Percentiles rank a stretch among this genome's conserved stretches.
Evolutionary conservation across 2,888 invertebrate species (phyloP).

Genomic region (Thereva nobilitata): DNA sequence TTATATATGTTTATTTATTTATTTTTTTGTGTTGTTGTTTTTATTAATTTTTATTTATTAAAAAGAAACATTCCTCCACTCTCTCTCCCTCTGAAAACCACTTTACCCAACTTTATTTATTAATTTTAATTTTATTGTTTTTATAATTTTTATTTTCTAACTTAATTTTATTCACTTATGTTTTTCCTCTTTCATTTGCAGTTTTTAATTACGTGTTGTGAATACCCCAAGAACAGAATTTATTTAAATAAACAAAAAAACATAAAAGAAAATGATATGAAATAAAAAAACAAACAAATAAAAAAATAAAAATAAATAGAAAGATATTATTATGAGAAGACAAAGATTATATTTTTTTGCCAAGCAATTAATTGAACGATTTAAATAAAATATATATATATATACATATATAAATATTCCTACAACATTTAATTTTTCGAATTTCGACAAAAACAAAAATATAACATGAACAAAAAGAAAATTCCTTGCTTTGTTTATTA

Average conservation of each 20-base stretch:
- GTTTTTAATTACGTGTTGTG: constrained; percentile 59
- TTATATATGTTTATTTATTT: constrained; percentile 18
- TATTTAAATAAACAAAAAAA: constrained; percentile 6
- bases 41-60: constrained; percentile 50
- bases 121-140: constrained; percentile 12
- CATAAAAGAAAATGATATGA: neutral
- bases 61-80: neutral
- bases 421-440: no score
- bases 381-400: no score
- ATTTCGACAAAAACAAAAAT: no score
- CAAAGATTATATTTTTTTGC: no score
- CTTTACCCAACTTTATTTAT: constrained; percentile 58
- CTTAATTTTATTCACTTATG: constrained; percentile 23
- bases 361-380: no score
- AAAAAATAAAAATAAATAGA: neutral
- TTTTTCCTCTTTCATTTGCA: constrained; percentile 43
- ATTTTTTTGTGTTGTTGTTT: constrained; percentile 5
- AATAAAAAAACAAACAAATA: neutral
- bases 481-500: no score
- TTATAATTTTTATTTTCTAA: constrained; percentile 10
- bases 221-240: constrained; percentile 22
- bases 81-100: no score
- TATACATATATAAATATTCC: no score
- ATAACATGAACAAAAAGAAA: no score
- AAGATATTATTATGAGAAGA: neutral